phyloP scores from a whole-genome alignment of 2,888 invertebrate species.

The Cephalotes varians region DNA sequence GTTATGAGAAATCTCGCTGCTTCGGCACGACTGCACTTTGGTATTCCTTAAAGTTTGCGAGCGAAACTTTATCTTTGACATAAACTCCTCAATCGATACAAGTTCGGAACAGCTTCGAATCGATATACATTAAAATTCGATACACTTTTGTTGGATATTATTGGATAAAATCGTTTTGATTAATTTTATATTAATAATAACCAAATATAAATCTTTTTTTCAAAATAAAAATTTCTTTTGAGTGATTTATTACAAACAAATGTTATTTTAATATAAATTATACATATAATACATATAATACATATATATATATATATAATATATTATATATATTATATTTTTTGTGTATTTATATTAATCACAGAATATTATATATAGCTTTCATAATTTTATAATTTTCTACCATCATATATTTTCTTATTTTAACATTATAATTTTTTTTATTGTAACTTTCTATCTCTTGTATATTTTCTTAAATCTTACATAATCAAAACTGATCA shows the following conservation, averaged over 20 bases:
- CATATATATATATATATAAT: not conserved
- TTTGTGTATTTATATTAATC: not conserved
- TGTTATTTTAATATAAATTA: conserved; percentile 11
- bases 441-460: no score
- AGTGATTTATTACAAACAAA: not conserved
- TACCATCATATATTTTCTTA: no score
- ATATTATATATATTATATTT: not conserved
- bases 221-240: not conserved
- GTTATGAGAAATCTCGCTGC: conserved; percentile 70
- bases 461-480: not conserved
- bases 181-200: not conserved
- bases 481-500: not conserved
- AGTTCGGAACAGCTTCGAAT: not conserved
- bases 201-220: not conserved
- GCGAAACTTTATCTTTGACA: conserved; percentile 62
- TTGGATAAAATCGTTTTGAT: not conserved
- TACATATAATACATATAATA: not conserved
- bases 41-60: conserved; percentile 67
- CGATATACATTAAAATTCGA: conserved; percentile 5
- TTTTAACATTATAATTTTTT: no score
- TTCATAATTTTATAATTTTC: not conserved
- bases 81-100: conserved; percentile 58
- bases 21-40: conserved; percentile 63
- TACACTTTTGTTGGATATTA: not conserved
- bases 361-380: not conserved